Conservation (phyloP, 2,797 vertebrate genomes). For the Discoglossus pictus region DNA sequence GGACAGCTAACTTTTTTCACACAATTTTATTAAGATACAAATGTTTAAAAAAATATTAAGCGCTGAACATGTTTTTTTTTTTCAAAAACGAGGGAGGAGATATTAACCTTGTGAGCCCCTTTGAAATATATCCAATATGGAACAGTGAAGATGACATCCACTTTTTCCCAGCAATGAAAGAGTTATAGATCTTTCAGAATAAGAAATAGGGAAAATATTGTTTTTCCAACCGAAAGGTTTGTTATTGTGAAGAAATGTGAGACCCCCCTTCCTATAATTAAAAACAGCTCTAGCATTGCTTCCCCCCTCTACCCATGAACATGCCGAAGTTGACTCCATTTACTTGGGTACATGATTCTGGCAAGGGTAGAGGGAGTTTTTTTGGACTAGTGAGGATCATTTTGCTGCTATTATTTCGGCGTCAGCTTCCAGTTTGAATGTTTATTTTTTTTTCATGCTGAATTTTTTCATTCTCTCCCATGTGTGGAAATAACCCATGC, state of each 20-base stretch:
- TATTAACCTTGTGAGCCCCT: constrained; percentile 1
- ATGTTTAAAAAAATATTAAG: constrained; percentile 10
- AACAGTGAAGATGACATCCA: constrained; percentile 1
- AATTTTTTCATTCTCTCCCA: constrained; percentile 4
- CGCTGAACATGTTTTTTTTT: constrained; percentile 10
- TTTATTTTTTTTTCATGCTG: constrained; percentile 3
- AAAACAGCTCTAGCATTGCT: constrained; percentile 28
- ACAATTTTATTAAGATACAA: background rate
- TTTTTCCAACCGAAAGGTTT: constrained; percentile 46
- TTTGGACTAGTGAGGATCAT: constrained; percentile 18
- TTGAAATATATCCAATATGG: background rate
- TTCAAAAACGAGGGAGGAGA: too few species aligned
- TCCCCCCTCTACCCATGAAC: constrained; percentile 14
- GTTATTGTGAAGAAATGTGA: constrained; percentile 45
- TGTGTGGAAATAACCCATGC: constrained; percentile 11
- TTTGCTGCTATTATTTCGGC: constrained; percentile 25
- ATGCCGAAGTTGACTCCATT: constrained; percentile 18
- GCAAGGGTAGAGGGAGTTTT: constrained; percentile 9
- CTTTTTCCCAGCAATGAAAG: constrained; percentile 9
- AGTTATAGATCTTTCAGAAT: constrained; percentile 25
- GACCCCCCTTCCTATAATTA: constrained; percentile 33
- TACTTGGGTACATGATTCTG: constrained; percentile 39
- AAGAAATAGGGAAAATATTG: constrained; percentile 35
- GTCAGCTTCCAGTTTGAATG: constrained; percentile 26
- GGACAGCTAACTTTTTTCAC: background rate